Evolutionary conservation across 2,113 vertebrate genomes (phyloP).

Genomic region (Asarcornis scutulata): DNA sequence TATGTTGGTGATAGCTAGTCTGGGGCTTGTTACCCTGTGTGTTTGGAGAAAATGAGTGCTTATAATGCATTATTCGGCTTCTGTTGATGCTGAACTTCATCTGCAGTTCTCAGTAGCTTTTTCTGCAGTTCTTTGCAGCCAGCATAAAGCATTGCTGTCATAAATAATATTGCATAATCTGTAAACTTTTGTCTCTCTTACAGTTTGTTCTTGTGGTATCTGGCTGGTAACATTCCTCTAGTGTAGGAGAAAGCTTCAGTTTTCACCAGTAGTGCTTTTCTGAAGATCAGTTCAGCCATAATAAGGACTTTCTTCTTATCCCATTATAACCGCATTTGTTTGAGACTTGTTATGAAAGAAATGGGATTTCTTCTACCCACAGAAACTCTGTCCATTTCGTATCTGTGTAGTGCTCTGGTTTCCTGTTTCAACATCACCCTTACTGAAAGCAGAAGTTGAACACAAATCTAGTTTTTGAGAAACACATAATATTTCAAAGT

Average conservation of each 20-base stretch:
- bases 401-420: not conserved
- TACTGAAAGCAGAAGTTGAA: not conserved
- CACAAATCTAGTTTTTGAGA: not conserved
- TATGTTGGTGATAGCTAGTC: not conserved
- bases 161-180: slow-evolving; percentile 37
- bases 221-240: not conserved
- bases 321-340: not conserved
- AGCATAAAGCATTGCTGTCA: not conserved
- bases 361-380: not conserved
- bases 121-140: slow-evolving; percentile 20
- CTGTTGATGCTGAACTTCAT: not conserved
- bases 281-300: not conserved
- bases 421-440: not conserved
- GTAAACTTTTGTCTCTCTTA: not conserved
- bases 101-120: not conserved
- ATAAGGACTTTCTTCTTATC: not conserved
- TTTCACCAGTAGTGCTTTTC: not conserved
- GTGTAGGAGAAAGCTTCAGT: accelerated
- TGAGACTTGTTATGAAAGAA: not conserved
- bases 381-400: not conserved
- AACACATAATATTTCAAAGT: not conserved
- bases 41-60: not conserved
- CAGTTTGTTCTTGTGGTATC: not conserved
- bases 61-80: not conserved
- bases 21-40: not conserved